Evolutionary conservation across 2,888 invertebrate genomes (phyloP).

Genomic region (Pyralis farinalis): DNA sequence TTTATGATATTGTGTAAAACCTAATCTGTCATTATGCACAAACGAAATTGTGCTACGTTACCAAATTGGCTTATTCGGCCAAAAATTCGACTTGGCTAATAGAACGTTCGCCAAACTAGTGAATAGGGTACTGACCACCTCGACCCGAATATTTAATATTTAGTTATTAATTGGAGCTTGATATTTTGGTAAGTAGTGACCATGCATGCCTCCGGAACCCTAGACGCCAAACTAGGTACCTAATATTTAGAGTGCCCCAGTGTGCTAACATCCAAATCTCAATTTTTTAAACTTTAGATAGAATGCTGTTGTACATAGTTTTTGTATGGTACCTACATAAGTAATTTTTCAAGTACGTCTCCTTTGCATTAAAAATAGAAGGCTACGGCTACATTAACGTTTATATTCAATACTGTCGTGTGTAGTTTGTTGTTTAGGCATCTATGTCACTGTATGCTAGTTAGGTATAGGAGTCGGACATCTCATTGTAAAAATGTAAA

Average conservation of each 20-base stretch:
- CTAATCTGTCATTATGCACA: no score
- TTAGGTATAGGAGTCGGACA: constrained; percentile 63
- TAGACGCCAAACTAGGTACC: constrained; percentile 64
- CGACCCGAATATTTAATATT: constrained; percentile 18
- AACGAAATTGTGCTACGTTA: no score
- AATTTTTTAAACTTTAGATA: constrained; percentile 60
- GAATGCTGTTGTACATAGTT: constrained; percentile 70
- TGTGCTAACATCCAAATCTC: constrained; percentile 47
- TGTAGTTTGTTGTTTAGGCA: constrained; percentile 78
- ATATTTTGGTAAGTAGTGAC: constrained; percentile 53
- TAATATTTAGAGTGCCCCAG: constrained; percentile 58
- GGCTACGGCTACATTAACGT: constrained; percentile 64
- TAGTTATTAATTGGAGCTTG: constrained; percentile 54
- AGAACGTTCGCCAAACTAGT: constrained; percentile 28
- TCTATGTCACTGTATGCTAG: constrained; percentile 73
- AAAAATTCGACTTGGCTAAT: constrained; percentile 23
- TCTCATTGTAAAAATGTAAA: constrained; percentile 79
- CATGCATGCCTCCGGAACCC: constrained; percentile 63
- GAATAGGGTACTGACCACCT: constrained; percentile 23
- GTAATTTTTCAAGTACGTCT: constrained; percentile 71
- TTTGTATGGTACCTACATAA: constrained; percentile 71
- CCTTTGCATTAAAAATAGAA: constrained; percentile 72
- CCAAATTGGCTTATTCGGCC: constrained; percentile 48
- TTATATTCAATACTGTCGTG: constrained; percentile 71
- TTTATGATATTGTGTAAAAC: no score